Conservation (phyloP, 2,888 invertebrate species). For the Apoderus coryli region DNA sequence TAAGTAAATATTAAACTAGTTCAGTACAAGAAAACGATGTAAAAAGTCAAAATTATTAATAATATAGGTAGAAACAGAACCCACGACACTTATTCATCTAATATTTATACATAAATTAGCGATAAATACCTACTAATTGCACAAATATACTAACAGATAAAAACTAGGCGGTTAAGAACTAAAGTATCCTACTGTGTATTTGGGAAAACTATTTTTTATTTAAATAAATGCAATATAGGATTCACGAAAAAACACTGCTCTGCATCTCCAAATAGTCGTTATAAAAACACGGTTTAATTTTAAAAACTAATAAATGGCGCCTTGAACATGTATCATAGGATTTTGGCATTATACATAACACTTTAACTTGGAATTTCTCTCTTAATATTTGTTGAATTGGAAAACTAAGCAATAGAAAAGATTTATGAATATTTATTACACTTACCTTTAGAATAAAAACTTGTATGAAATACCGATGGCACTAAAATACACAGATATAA, state of each 20-base stretch:
- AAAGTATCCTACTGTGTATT: too few species aligned
- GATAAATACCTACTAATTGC: too few species aligned
- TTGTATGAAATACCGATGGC: slow-evolving; percentile 46
- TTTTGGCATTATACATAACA: slow-evolving; percentile 51
- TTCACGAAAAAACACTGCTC: neutral
- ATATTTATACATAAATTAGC: too few species aligned
- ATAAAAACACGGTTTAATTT: slow-evolving; percentile 12
- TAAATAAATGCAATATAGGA: too few species aligned
- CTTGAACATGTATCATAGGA: slow-evolving; percentile 49
- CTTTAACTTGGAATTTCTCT: slow-evolving; percentile 34
- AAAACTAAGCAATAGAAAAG: slow-evolving; percentile 32
- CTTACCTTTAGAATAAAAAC: slow-evolving; percentile 32
- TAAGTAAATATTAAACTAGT: too few species aligned
- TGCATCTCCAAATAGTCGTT: neutral
- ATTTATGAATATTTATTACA: slow-evolving; percentile 23
- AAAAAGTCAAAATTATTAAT: too few species aligned
- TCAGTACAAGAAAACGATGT: too few species aligned
- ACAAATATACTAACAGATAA: too few species aligned
- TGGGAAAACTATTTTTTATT: too few species aligned
- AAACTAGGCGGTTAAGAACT: too few species aligned
- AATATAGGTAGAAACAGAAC: too few species aligned
- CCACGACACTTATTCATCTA: too few species aligned
- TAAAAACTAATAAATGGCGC: slow-evolving; percentile 41
- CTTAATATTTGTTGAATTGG: slow-evolving; percentile 31
- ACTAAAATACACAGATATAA: slow-evolving; percentile 54